phyloP scores from a whole-genome alignment of 2,797 vertebrate species.

The Gobionotothen gibberifrons region DNA sequence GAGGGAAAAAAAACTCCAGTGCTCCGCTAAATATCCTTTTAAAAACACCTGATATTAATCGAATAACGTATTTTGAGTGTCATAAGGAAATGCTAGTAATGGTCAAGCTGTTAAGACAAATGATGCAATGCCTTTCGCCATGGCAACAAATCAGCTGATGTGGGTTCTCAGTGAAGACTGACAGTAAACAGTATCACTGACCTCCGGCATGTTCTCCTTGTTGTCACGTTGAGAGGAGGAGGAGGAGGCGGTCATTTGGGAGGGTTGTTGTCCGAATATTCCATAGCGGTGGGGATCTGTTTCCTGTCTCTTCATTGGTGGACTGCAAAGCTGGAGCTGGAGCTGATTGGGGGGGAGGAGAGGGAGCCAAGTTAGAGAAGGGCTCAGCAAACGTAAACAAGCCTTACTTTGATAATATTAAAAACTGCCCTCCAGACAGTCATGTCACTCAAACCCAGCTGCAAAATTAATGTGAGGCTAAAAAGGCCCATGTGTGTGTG shows the following conservation, averaged over 20 bases:
- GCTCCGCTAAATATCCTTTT: neutral
- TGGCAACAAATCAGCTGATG: constrained; percentile 24
- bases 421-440: neutral
- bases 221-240: constrained; percentile 62
- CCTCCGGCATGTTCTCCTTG: constrained; percentile 91
- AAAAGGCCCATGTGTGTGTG: neutral
- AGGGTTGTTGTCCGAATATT: constrained; percentile 69
- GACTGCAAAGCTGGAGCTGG: constrained; percentile 88
- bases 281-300: constrained; percentile 73
- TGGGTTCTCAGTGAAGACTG: no score
- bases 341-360: constrained; percentile 71
- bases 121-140: constrained; percentile 32
- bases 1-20: no score
- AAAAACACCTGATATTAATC: neutral
- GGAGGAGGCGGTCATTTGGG: constrained; percentile 13
- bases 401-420: neutral
- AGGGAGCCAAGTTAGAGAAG: neutral
- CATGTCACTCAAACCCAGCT: neutral
- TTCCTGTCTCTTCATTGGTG: constrained; percentile 87
- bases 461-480: neutral
- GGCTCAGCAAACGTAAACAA: neutral
- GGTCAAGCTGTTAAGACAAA: neutral
- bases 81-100: neutral
- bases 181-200: constrained; percentile 33
- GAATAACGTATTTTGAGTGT: neutral